phyloP scores from a whole-genome alignment of 2,113 vertebrate species.

The Hylia prasina region DNA sequence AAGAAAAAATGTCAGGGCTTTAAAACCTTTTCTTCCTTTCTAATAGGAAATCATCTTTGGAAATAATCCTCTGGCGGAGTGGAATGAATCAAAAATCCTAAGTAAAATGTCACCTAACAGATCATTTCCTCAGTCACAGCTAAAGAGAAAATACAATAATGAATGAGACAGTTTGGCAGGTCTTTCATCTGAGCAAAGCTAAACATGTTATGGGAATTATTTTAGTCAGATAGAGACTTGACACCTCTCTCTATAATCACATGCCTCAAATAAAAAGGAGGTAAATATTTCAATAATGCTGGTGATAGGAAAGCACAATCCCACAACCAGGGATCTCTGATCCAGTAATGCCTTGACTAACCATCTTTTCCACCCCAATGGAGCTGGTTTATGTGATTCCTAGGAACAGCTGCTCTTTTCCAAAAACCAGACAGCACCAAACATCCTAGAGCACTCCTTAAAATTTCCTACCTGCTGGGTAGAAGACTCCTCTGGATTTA shows the following conservation, averaged over 20 bases:
- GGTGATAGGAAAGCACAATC: neutral
- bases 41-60: neutral
- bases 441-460: rapidly evolving
- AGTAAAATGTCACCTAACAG: neutral
- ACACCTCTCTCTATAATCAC: neutral
- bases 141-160: neutral
- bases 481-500: neutral
- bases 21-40: neutral
- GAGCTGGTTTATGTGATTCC: neutral
- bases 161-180: neutral
- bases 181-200: neutral
- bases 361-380: neutral
- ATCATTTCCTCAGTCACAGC: neutral
- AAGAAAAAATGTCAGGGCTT: neutral
- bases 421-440: neutral
- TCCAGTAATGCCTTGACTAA: neutral
- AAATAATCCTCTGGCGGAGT: neutral
- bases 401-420: neutral
- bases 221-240: neutral
- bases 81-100: neutral
- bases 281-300: neutral
- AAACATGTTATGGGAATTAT: neutral
- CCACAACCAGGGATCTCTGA: neutral
- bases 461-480: neutral
- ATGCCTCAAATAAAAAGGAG: neutral